Conservation (phyloP, 2,113 vertebrate genomes). For the Lipotes vexillifer region DNA sequence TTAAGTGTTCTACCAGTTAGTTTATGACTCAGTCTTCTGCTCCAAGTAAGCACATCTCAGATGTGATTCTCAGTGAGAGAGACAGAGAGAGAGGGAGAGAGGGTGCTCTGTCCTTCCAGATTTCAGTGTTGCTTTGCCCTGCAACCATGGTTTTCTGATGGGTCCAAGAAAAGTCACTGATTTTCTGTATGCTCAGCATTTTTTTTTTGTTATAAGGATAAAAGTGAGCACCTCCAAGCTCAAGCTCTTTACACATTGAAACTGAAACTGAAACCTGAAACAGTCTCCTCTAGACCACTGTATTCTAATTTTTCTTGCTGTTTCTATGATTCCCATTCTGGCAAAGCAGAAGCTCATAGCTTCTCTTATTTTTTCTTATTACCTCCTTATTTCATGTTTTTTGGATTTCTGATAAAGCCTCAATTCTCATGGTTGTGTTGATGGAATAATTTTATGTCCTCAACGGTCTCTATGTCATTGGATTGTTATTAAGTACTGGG, state of each 20-base stretch:
- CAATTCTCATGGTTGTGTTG: background rate
- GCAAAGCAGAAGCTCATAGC: background rate
- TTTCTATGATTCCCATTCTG: background rate
- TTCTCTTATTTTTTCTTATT: background rate
- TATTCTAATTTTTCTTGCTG: background rate
- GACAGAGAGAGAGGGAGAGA: no score
- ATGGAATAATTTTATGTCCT: background rate
- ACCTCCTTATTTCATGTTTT: background rate
- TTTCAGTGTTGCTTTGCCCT: background rate
- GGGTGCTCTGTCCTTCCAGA: background rate
- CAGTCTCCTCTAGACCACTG: background rate
- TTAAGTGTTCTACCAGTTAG: background rate
- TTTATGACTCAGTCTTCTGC: background rate
- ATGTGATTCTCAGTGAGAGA: background rate
- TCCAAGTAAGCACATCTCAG: background rate
- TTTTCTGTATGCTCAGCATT: background rate
- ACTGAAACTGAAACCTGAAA: background rate
- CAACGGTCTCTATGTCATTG: background rate
- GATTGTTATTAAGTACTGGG: background rate
- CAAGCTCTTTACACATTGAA: background rate
- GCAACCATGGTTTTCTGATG: background rate
- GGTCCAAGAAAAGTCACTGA: background rate
- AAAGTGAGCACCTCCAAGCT: background rate
- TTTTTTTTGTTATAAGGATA: background rate
- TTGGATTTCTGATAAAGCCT: background rate